These are phyloP conservation scores for Notiomystis cincta DNA, from an alignment of 2,113 vertebrate genomes.

Conservation along the genomic window DNA sequence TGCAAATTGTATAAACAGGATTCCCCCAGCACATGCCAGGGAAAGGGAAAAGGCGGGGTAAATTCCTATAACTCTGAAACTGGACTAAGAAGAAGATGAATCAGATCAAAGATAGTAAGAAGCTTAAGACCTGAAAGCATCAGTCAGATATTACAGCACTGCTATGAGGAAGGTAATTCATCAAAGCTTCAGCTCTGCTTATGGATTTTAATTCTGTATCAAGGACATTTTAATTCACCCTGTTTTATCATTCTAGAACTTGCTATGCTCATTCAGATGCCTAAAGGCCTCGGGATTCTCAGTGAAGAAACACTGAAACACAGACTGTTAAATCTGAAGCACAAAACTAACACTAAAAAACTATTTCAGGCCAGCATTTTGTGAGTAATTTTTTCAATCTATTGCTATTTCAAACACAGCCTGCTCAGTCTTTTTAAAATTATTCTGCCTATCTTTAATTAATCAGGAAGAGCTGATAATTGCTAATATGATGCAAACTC, in stretches of 20 bases:
- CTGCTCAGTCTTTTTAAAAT: not conserved
- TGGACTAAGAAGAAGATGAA: not conserved
- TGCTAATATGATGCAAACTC: not conserved
- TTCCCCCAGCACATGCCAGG: not conserved
- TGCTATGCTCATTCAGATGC: not conserved
- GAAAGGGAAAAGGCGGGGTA: not conserved
- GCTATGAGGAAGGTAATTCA: not conserved
- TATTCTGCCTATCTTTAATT: not conserved
- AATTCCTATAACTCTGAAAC: not conserved
- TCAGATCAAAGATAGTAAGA: not conserved
- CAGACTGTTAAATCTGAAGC: not conserved
- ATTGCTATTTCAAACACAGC: not conserved
- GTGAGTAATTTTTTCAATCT: not conserved
- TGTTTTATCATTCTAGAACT: not conserved
- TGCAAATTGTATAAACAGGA: not conserved
- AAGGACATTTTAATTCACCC: not conserved
- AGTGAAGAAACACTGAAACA: not conserved
- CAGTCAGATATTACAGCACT: not conserved
- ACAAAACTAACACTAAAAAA: not conserved
- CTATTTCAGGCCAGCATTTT: not conserved
- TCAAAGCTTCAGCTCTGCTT: not conserved
- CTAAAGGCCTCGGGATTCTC: not conserved
- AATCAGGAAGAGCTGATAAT: not conserved
- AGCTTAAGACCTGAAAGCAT: not conserved
- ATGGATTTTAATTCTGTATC: not conserved